Conservation (phyloP, 2,113 vertebrate genomes). For the Rhinolophus ferrumequinum region DNA sequence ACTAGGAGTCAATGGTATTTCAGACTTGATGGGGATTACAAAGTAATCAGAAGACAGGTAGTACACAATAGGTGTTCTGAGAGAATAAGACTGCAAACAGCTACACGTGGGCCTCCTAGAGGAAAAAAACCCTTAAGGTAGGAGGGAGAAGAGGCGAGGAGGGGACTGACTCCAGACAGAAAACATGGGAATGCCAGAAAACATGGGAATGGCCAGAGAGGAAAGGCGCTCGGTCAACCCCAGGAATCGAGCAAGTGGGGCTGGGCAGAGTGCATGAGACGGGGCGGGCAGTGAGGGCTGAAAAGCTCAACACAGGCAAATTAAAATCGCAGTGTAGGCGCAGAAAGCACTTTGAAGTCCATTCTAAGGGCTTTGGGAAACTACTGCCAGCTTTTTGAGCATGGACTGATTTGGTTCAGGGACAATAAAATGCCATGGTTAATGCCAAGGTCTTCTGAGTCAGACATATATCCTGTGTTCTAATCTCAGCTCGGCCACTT, state of each 20-base stretch:
- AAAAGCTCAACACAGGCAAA: neutral
- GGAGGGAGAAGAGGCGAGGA: neutral
- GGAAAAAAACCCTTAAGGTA: neutral
- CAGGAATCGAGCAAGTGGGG: neutral
- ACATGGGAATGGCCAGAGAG: fast-evolving
- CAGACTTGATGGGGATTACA: neutral
- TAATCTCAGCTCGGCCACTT: neutral
- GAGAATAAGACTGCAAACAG: neutral
- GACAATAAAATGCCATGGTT: neutral
- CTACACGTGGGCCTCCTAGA: neutral
- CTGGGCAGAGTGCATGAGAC: neutral
- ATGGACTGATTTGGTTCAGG: neutral
- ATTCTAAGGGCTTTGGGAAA: neutral
- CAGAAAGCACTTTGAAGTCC: neutral
- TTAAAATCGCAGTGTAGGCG: fast-evolving
- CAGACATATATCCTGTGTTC: neutral
- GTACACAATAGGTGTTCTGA: neutral
- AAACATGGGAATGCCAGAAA: neutral
- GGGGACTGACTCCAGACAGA: neutral
- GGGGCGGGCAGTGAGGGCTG: too few species aligned
- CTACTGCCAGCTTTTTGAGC: neutral
- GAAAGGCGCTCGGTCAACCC: neutral
- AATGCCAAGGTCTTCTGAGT: neutral
- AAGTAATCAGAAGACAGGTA: neutral
- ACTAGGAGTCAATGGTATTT: neutral